Percentiles rank a stretch among this genome's conserved stretches.
Evolutionary conservation across 2,797 vertebrate genomes (phyloP).

Genomic region (Pogonophryne albipinna): DNA sequence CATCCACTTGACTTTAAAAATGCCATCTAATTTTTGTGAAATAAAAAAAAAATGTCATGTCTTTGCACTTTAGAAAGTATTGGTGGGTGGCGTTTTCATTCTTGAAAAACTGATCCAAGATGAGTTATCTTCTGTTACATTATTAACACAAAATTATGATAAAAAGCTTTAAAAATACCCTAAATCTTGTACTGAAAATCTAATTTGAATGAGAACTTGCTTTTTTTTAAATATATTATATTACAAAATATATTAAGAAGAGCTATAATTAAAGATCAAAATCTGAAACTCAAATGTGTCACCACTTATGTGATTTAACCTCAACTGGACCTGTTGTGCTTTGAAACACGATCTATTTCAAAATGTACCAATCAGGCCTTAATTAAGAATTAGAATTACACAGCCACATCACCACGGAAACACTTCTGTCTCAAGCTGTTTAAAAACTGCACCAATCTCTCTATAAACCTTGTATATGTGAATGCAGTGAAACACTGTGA

Average conservation of each 20-base stretch:
- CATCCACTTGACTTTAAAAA: constrained; percentile 1
- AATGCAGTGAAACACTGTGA: background rate
- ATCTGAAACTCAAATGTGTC: constrained; percentile 24
- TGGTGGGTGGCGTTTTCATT: background rate
- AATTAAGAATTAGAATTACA: background rate
- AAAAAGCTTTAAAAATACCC: background rate
- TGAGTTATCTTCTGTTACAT: background rate
- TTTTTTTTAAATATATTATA: too few species aligned
- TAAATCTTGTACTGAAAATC: background rate
- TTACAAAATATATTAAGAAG: background rate
- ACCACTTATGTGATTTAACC: background rate
- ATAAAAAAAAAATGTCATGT: background rate
- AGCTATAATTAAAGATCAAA: constrained; percentile 12
- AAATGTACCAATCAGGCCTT: background rate
- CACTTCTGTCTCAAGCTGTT: background rate
- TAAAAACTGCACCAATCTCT: background rate
- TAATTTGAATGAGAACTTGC: background rate
- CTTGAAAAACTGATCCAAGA: background rate
- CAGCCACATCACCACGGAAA: background rate
- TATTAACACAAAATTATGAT: too few species aligned
- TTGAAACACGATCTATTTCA: background rate
- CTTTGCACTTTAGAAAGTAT: background rate
- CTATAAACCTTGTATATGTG: background rate
- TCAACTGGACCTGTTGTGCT: background rate
- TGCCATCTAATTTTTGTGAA: background rate